A percentile compares a stretch with the other conserved stretches of the same genome.
These are phyloP conservation scores for Eurystomus gularis DNA, from an alignment of 2,113 vertebrate genomes.

Conservation along the genomic window DNA sequence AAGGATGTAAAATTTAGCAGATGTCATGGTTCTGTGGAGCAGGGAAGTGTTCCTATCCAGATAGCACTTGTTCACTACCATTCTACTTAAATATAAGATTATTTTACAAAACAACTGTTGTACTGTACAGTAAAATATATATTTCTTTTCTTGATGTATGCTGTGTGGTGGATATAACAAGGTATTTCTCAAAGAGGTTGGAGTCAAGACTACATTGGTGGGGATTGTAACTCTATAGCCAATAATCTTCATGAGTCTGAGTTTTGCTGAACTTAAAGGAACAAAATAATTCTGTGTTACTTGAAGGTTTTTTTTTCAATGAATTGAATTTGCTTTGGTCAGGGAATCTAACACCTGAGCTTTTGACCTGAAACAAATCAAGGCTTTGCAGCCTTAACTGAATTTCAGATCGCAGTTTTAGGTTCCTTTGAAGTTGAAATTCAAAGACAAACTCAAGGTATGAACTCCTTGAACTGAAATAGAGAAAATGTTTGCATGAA, in stretches of 20 bases:
- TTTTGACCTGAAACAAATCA: conserved; percentile 19
- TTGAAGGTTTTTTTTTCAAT: neutral
- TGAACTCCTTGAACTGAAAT: neutral
- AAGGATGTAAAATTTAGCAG: neutral
- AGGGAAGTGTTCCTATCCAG: neutral
- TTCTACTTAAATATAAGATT: neutral
- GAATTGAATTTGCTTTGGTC: neutral
- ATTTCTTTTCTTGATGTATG: neutral
- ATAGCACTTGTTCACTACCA: neutral
- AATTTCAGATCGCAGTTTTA: neutral
- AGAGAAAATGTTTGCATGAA: neutral
- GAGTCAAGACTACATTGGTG: neutral
- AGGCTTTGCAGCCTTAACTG: neutral
- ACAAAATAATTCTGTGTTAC: neutral
- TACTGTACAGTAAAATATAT: neutral
- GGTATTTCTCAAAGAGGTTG: neutral
- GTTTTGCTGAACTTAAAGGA: neutral
- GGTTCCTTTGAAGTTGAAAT: conserved; percentile 18
- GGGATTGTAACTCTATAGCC: neutral
- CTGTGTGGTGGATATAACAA: neutral
- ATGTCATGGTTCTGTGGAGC: neutral
- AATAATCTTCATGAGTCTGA: neutral
- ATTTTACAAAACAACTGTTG: neutral
- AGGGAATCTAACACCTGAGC: neutral
- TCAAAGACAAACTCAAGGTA: conserved; percentile 18